These are phyloP conservation scores for Pantherophis alleghaniensis DNA, from an alignment of 2,797 vertebrate genomes.

Conservation along the genomic window DNA sequence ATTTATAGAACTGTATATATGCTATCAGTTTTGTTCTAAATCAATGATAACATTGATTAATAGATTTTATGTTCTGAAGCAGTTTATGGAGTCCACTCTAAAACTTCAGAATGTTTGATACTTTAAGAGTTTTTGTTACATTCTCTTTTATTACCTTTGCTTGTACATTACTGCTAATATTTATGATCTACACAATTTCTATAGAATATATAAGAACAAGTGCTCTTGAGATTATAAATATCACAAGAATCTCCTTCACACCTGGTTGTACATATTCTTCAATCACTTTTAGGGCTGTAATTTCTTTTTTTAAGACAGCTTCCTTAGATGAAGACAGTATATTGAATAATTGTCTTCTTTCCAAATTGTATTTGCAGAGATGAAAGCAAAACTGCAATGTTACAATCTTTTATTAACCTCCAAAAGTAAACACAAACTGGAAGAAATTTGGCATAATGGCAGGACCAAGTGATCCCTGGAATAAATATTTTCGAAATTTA, in stretches of 20 bases:
- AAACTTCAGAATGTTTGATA: background rate
- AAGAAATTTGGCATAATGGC: background rate
- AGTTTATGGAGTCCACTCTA: background rate
- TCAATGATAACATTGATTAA: constrained; percentile 8
- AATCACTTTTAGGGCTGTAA: constrained; percentile 20
- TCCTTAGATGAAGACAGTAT: constrained; percentile 4
- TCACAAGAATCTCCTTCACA: constrained; percentile 31
- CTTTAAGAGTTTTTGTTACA: constrained; percentile 7
- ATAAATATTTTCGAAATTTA: background rate
- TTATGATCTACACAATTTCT: constrained; percentile 5
- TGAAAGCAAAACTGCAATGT: constrained; percentile 20
- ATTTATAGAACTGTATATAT: constrained; percentile 20
- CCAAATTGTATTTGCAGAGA: background rate
- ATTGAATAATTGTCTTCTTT: constrained; percentile 21
- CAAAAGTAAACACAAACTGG: constrained; percentile 29
- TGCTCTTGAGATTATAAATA: constrained; percentile 27
- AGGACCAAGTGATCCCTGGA: background rate
- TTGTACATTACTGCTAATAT: background rate
- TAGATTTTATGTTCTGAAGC: background rate
- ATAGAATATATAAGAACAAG: constrained; percentile 19
- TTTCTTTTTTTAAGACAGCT: constrained; percentile 19
- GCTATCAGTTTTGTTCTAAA: constrained; percentile 19
- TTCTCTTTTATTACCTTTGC: constrained; percentile 8
- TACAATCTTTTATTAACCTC: constrained; percentile 28
- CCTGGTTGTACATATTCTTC: constrained; percentile 16